Conservation (phyloP, 2,113 vertebrate genomes). For the Rhinichthys klamathensis region DNA sequence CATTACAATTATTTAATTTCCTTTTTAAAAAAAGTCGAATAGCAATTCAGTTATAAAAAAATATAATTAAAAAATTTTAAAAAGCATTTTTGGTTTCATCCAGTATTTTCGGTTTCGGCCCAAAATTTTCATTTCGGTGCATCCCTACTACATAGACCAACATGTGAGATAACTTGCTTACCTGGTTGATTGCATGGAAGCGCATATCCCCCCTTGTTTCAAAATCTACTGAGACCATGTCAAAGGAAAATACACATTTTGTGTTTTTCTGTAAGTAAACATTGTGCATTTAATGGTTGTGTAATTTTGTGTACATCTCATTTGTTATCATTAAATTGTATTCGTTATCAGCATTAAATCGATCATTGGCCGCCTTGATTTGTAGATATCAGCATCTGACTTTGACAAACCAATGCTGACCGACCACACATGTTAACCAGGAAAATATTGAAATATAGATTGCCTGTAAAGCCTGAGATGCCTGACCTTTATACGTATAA, state of each 20-base stretch:
- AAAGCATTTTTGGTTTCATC: too few species aligned
- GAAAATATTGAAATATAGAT: background rate
- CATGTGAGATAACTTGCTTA: background rate
- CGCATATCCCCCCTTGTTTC: fast-evolving
- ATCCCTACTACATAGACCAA: background rate
- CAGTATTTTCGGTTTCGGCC: too few species aligned
- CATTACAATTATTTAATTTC: too few species aligned
- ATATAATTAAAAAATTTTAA: too few species aligned
- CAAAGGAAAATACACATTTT: too few species aligned
- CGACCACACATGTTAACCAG: background rate
- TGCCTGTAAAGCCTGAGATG: too few species aligned
- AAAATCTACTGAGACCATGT: background rate
- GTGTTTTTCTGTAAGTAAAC: background rate
- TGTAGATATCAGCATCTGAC: background rate
- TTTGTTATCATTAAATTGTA: background rate
- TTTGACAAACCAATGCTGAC: background rate
- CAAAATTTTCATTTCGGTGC: too few species aligned
- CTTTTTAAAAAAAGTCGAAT: too few species aligned
- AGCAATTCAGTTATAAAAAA: too few species aligned
- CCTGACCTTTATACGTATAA: background rate
- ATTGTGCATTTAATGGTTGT: background rate
- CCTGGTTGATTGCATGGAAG: background rate
- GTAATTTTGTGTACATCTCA: background rate
- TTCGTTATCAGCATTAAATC: background rate
- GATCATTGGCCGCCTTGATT: background rate